A percentile compares a stretch with the other conserved stretches of the same genome.
Conservation (phyloP, 2,797 vertebrate species). For the Podarcis lilfordi region DNA sequence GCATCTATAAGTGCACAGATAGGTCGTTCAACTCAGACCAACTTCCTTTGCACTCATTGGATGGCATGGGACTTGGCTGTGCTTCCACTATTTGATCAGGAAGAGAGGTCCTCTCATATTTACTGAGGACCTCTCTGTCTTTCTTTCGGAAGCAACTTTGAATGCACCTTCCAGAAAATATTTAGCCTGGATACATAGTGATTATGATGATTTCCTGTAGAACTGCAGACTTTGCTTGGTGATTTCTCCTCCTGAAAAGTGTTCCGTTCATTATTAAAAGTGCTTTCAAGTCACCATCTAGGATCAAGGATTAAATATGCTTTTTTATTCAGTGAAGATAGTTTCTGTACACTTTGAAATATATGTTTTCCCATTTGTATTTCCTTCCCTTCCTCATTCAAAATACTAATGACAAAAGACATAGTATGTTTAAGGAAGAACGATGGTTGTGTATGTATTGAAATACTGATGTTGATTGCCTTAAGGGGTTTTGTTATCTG, state of each 20-base stretch:
- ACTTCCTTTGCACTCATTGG: background rate
- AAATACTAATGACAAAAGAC: background rate
- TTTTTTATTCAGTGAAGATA: conserved; percentile 1
- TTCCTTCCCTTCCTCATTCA: background rate
- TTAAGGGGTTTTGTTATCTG: conserved; percentile 8
- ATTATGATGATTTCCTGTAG: background rate
- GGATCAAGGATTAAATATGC: background rate
- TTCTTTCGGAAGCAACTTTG: background rate
- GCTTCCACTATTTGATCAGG: background rate
- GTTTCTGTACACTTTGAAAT: background rate
- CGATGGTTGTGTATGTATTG: background rate
- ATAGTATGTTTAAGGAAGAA: background rate
- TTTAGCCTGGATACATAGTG: background rate
- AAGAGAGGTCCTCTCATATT: background rate
- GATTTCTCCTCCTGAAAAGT: background rate
- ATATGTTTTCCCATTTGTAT: background rate
- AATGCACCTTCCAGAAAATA: background rate
- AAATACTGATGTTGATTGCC: background rate
- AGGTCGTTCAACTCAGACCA: background rate
- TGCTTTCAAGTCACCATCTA: background rate
- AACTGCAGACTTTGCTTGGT: background rate
- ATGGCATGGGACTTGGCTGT: background rate
- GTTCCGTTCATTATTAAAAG: background rate
- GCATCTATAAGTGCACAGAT: background rate
- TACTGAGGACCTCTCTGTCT: background rate